Evolutionary conservation across 2,888 invertebrate genomes (phyloP).

Genomic region (Leucania comma): DNA sequence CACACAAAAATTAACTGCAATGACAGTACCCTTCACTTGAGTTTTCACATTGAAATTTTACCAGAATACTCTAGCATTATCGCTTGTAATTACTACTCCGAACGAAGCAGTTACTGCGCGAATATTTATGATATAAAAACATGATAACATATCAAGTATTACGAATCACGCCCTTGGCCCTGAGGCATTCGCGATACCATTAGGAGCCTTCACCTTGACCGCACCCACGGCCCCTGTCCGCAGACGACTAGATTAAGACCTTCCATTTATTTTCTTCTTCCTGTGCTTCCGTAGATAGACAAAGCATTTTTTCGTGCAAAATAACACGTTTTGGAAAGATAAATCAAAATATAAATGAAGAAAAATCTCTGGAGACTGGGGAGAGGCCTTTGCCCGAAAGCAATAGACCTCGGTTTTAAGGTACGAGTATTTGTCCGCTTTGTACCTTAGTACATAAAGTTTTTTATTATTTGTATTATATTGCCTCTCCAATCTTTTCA

Average conservation of each 20-base stretch:
- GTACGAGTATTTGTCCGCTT: too few species aligned
- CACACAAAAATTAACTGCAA: too few species aligned
- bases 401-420: too few species aligned
- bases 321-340: background rate
- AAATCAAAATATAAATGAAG: too few species aligned
- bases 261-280: background rate
- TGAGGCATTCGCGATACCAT: constrained; percentile 27
- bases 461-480: too few species aligned
- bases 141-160: constrained; percentile 15
- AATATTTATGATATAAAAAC: constrained; percentile 15
- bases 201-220: constrained; percentile 39
- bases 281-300: background rate
- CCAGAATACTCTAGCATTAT: background rate
- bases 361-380: too few species aligned
- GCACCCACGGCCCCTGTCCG: background rate
- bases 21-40: too few species aligned
- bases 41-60: too few species aligned
- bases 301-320: background rate
- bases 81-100: background rate
- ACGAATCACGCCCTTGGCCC: constrained; percentile 37
- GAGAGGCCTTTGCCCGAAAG: too few species aligned
- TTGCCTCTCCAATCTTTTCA: too few species aligned
- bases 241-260: constrained; percentile 16
- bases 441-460: too few species aligned
- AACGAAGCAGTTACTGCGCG: background rate